Conservation (phyloP, 2,797 vertebrate genomes). For the Anabas testudineus region DNA sequence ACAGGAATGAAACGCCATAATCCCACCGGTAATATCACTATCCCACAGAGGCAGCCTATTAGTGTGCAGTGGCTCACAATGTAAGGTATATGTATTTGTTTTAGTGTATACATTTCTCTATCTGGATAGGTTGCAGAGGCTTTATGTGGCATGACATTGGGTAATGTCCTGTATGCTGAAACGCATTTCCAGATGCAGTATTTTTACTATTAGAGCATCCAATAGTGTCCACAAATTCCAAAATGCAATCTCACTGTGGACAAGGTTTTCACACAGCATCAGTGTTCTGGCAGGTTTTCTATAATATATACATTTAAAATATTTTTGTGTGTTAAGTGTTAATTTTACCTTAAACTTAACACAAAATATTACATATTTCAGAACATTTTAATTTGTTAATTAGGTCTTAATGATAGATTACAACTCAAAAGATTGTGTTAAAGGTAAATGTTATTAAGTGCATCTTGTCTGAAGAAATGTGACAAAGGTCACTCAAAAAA, state of each 20-base stretch:
- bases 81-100: slow-evolving; percentile 39
- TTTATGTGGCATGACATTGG: slow-evolving; percentile 35
- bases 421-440: slow-evolving; percentile 5
- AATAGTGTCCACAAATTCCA: background rate
- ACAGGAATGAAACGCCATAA: slow-evolving; percentile 47
- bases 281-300: background rate
- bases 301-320: background rate
- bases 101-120: slow-evolving; percentile 39
- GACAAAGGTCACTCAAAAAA: background rate
- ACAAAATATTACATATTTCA: background rate
- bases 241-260: background rate
- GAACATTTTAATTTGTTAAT: too few species aligned
- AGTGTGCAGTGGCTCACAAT: slow-evolving; percentile 42
- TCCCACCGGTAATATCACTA: slow-evolving; percentile 45
- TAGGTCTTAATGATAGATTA: background rate
- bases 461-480: background rate
- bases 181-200: slow-evolving; percentile 23
- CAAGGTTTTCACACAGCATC: too few species aligned
- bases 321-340: too few species aligned
- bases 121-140: slow-evolving; percentile 24
- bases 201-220: slow-evolving; percentile 6
- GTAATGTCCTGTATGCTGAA: slow-evolving; percentile 17
- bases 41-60: slow-evolving; percentile 54
- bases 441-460: background rate
- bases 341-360: slow-evolving; percentile 7